Conservation (phyloP, 1,140 invertebrate genomes). For the Copidosoma floridanum region DNA sequence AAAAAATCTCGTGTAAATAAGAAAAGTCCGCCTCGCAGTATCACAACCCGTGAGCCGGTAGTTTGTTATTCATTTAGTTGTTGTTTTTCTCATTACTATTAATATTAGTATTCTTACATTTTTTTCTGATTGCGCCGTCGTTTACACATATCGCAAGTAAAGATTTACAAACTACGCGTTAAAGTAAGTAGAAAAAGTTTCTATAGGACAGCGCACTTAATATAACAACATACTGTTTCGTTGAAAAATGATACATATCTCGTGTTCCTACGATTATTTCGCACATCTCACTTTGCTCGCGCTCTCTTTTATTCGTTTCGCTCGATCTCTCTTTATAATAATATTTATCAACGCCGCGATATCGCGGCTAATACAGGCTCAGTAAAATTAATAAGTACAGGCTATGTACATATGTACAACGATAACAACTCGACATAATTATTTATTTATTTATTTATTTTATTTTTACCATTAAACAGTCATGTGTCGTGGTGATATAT, state of each 20-base stretch:
- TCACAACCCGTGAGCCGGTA: conserved; percentile 45
- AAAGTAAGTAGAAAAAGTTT: conserved; percentile 13
- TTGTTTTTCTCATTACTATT: too few species aligned
- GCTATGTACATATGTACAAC: conserved; percentile 59
- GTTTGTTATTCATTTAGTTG: too few species aligned
- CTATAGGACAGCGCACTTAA: conserved; percentile 21
- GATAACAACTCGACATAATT: conserved; percentile 44
- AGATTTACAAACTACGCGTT: conserved; percentile 21
- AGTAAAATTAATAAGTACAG: conserved; percentile 57
- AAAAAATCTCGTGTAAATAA: conserved; percentile 28
- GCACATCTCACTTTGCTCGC: conserved; percentile 24
- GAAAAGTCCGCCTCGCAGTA: conserved; percentile 36
- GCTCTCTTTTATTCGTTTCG: conserved; percentile 9
- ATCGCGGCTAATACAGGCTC: conserved; percentile 45
- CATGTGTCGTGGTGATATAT: conserved; percentile 26
- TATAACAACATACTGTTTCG: too few species aligned
- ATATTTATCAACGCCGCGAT: conserved; percentile 3
- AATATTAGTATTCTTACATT: too few species aligned
- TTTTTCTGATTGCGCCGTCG: conserved; percentile 13
- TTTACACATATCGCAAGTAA: not conserved
- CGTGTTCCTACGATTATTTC: not conserved
- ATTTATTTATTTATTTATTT: too few species aligned
- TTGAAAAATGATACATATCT: too few species aligned
- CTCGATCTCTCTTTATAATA: conserved; percentile 15
- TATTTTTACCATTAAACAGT: conserved; percentile 39